Conservation (phyloP, 2,797 vertebrate species). For the Tapera naevia region DNA sequence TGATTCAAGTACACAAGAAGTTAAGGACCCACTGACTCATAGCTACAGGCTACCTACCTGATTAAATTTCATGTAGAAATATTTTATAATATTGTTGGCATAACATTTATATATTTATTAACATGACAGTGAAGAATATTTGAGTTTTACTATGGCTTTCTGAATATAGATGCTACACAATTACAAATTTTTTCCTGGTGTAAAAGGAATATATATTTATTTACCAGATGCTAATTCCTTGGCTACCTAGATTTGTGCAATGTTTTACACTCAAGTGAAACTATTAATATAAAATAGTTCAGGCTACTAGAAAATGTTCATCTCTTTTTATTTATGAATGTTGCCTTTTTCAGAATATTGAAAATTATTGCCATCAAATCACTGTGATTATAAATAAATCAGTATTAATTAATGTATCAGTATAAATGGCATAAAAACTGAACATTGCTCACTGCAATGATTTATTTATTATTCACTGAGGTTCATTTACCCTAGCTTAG, state of each 20-base stretch:
- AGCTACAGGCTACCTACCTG: not conserved
- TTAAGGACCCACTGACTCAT: not conserved
- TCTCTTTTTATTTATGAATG: slow-evolving; percentile 3
- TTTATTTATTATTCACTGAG: not conserved
- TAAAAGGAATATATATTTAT: not conserved
- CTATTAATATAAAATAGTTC: slow-evolving; percentile 16
- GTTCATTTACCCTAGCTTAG: not conserved
- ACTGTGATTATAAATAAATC: not conserved
- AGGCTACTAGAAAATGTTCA: not conserved
- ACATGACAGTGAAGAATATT: not conserved
- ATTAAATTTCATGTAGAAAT: not conserved
- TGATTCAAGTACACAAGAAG: not conserved
- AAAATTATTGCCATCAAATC: not conserved
- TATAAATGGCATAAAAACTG: not conserved
- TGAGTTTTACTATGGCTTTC: slow-evolving; percentile 30
- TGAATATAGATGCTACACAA: not conserved
- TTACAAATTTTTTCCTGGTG: not conserved
- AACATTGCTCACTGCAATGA: not conserved
- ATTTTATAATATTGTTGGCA: not conserved
- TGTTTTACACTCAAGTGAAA: slow-evolving; percentile 36
- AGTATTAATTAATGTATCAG: not conserved
- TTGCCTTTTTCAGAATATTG: slow-evolving; percentile 1
- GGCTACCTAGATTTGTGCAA: not conserved
- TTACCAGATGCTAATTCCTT: slow-evolving; percentile 47
- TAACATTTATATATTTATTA: not conserved